A percentile compares a stretch with the other conserved stretches of the same genome.
Conservation (phyloP, 2,888 invertebrate species). For the Sceliomorpha sp. region DNA sequence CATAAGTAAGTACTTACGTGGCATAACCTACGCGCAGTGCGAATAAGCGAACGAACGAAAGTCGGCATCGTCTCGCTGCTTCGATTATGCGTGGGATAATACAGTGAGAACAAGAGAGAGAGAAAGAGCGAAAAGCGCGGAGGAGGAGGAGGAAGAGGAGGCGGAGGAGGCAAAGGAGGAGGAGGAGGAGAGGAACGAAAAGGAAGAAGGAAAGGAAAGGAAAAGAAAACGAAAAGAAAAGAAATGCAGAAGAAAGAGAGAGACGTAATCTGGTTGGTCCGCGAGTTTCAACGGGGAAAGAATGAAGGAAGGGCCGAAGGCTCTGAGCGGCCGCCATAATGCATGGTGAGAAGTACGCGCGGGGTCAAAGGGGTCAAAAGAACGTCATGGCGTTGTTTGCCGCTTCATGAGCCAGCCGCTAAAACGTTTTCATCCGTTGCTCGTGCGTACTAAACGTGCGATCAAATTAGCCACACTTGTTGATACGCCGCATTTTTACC, state of each 20-base stretch:
- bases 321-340: constrained; percentile 76
- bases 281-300: constrained; percentile 72
- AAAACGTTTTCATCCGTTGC: constrained; percentile 29
- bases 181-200: constrained; percentile 64
- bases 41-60: constrained; percentile 59
- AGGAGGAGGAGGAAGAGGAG: constrained; percentile 59
- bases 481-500: too few relatives aligned
- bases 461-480: too few relatives aligned
- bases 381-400: constrained; percentile 75
- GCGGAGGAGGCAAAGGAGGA: constrained; percentile 57
- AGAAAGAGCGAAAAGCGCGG: constrained; percentile 37
- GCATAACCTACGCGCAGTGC: constrained; percentile 52
- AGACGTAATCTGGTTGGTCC: constrained; percentile 76
- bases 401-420: constrained; percentile 36
- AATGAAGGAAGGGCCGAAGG: constrained; percentile 76
- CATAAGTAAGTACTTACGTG: constrained; percentile 47
- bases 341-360: constrained; percentile 77
- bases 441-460: too few relatives aligned
- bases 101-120: constrained; percentile 69
- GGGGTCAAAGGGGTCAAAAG: constrained; percentile 78
- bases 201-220: constrained; percentile 64
- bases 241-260: constrained; percentile 68
- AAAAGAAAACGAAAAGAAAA: constrained; percentile 45
- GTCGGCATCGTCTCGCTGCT: constrained; percentile 59
- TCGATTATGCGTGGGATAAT: constrained; percentile 74